These are phyloP conservation scores for Vollenhovia emeryi DNA, from an alignment of 1,140 invertebrate genomes.

Conservation along the genomic window DNA sequence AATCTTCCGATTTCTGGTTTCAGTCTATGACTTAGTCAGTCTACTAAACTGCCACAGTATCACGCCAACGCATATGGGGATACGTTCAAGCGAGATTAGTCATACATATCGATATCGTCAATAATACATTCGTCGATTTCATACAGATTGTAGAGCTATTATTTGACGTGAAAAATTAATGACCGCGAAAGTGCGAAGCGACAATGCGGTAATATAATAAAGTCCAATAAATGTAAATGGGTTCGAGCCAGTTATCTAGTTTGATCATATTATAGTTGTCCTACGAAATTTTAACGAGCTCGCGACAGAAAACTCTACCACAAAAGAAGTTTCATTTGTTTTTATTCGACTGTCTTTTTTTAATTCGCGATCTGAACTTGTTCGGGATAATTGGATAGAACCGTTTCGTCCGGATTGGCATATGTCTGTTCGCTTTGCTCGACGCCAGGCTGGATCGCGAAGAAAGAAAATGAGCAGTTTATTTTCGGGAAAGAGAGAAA, in stretches of 20 bases:
- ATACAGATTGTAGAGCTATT: background rate
- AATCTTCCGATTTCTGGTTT: conserved; percentile 69
- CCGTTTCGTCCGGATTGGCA: conserved; percentile 16
- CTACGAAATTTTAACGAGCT: conserved; percentile 17
- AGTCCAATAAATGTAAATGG: background rate
- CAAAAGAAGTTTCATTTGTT: background rate
- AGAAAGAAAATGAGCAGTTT: background rate
- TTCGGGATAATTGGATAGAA: conserved; percentile 44
- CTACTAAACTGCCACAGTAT: conserved; percentile 33
- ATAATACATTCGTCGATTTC: conserved; percentile 6
- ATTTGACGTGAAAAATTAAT: background rate
- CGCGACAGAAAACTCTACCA: background rate
- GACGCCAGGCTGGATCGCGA: background rate
- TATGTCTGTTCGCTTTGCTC: background rate
- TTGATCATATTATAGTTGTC: background rate
- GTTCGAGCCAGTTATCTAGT: background rate
- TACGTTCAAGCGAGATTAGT: background rate
- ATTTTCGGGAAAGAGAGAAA: background rate
- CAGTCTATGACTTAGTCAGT: conserved; percentile 43
- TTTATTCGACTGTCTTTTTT: background rate
- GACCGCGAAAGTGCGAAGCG: background rate
- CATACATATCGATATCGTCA: background rate
- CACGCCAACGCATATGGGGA: background rate
- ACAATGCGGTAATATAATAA: conserved; percentile 2
- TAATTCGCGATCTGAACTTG: background rate